These are phyloP conservation scores for Lottia gigantea DNA, from an alignment of 2,888 invertebrate species.

Conservation along the genomic window DNA sequence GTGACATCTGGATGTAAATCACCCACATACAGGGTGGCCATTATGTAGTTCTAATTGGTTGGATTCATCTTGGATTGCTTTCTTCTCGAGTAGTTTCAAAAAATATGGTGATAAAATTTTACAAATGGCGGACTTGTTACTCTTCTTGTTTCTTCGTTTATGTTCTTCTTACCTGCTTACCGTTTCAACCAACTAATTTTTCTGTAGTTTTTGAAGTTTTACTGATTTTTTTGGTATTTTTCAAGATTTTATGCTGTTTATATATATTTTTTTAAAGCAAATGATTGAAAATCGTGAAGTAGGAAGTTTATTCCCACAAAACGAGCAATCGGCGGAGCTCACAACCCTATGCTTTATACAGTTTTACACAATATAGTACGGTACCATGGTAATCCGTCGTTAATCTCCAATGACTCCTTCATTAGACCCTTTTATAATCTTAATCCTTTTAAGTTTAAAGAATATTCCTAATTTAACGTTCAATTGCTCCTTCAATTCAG, in stretches of 20 bases:
- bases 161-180: constrained; percentile 31
- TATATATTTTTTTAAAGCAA: constrained; percentile 16
- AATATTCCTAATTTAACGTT: constrained; percentile 72
- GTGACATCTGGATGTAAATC: constrained; percentile 98
- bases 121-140: constrained; percentile 33
- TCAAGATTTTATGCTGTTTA: constrained; percentile 35
- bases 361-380: too few relatives aligned
- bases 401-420: too few relatives aligned
- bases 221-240: constrained; percentile 59
- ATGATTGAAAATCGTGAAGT: constrained; percentile 9
- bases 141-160: constrained; percentile 22
- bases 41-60: constrained; percentile 63
- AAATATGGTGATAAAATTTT: constrained; percentile 7
- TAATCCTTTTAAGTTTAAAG: too few relatives aligned
- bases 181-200: constrained; percentile 44
- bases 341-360: too few relatives aligned
- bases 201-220: constrained; percentile 48
- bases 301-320: not conserved
- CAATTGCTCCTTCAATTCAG: constrained; percentile 96
- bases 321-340: constrained; percentile 1
- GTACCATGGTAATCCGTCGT: too few relatives aligned
- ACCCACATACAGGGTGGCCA: constrained; percentile 97
- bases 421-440: too few relatives aligned
- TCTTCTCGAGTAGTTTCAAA: constrained; percentile 22
- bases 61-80: constrained; percentile 46